Evolutionary conservation across 2,797 vertebrate species (phyloP).

Genomic region (Jordanella pulchra): DNA sequence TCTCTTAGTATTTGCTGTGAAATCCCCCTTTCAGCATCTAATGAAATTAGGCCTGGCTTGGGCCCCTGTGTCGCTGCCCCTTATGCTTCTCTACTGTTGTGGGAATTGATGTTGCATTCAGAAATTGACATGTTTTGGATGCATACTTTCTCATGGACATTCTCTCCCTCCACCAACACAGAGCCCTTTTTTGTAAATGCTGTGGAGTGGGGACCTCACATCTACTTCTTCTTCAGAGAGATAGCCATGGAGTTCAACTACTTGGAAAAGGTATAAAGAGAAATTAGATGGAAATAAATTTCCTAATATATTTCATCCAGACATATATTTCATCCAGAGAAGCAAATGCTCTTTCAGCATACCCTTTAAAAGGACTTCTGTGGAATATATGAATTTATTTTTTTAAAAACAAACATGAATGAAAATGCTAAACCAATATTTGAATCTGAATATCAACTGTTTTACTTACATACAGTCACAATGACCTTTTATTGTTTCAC

Average conservation of each 20-base stretch:
- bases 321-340: slow-evolving; percentile 4
- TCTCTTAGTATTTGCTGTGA: slow-evolving; percentile 66
- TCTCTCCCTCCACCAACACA: slow-evolving; percentile 50
- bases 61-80: slow-evolving; percentile 52
- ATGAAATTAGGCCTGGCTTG: slow-evolving; percentile 66
- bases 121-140: slow-evolving; percentile 41
- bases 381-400: slow-evolving; percentile 12
- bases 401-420: slow-evolving; percentile 23
- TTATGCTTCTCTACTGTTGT: slow-evolving; percentile 32
- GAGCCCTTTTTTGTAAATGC: slow-evolving; percentile 94
- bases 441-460: slow-evolving; percentile 52
- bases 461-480: slow-evolving; percentile 36
- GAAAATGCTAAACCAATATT: slow-evolving; percentile 32
- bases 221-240: slow-evolving; percentile 98
- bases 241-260: slow-evolving; percentile 98
- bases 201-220: slow-evolving; percentile 92
- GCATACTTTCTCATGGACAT: slow-evolving; percentile 24
- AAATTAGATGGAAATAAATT: slow-evolving; percentile 12
- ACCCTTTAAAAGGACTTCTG: slow-evolving; percentile 20
- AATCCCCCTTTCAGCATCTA: slow-evolving; percentile 67
- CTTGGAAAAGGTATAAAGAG: slow-evolving; percentile 89
- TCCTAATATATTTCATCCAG: neutral
- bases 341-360: slow-evolving; percentile 19
- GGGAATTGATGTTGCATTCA: slow-evolving; percentile 46
- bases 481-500: slow-evolving; percentile 59